phyloP scores from a whole-genome alignment of 2,113 vertebrate genomes.

The Bufo bufo region DNA sequence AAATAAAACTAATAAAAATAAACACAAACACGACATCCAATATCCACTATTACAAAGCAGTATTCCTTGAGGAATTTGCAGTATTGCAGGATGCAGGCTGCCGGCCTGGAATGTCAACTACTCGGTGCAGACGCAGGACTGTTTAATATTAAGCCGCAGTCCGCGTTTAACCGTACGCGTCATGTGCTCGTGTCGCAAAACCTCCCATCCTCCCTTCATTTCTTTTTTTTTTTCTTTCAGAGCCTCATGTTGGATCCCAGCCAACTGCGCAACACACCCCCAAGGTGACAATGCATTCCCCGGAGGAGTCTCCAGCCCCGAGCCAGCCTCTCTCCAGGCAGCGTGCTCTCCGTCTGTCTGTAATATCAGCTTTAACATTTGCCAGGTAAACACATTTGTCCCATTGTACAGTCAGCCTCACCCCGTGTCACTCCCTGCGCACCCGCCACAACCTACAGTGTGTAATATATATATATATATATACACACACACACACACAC shows the following conservation, averaged over 20 bases:
- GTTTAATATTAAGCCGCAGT: neutral
- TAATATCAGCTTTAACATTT: slow-evolving; percentile 3
- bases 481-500: neutral
- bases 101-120: neutral
- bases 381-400: slow-evolving; percentile 36
- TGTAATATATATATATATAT: too few relatives aligned
- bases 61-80: too few relatives aligned
- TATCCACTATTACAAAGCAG: too few relatives aligned
- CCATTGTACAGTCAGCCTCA: slow-evolving; percentile 3
- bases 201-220: slow-evolving; percentile 17
- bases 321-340: slow-evolving; percentile 39
- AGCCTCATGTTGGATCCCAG: slow-evolving; percentile 8
- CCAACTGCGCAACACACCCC: slow-evolving; percentile 51
- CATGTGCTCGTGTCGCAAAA: neutral
- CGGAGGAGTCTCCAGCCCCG: slow-evolving; percentile 44
- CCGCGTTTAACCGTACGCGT: neutral
- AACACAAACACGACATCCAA: too few relatives aligned
- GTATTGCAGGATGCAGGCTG: neutral
- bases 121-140: neutral
- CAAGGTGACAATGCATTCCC: slow-evolving; percentile 48
- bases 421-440: neutral
- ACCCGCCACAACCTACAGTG: slow-evolving; percentile 1
- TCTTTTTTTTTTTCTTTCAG: too few relatives aligned
- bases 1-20: too few relatives aligned
- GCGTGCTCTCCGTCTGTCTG: slow-evolving; percentile 25